Percentiles rank a stretch among this genome's conserved stretches.
phyloP scores from a whole-genome alignment of 2,888 invertebrate species.

The Limnephilus lunatus region DNA sequence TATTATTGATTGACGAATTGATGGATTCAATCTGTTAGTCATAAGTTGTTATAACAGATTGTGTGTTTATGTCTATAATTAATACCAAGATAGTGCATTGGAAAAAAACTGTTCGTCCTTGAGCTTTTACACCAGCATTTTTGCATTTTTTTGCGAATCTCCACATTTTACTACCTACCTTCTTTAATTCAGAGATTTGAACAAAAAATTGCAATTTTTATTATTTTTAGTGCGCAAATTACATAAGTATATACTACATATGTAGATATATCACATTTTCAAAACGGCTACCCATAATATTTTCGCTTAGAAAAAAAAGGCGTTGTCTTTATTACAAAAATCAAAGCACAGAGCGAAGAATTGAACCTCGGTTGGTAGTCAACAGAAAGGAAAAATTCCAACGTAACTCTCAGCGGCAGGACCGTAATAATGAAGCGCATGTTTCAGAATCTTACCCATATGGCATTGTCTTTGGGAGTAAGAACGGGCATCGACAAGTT shows the following conservation, averaged over 20 bases:
- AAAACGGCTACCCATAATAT: background rate
- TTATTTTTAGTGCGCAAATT: too few relatives aligned
- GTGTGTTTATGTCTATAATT: too few relatives aligned
- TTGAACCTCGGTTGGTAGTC: background rate
- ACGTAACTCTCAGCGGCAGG: background rate
- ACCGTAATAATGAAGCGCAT: background rate
- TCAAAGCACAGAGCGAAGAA: background rate
- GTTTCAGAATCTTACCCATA: background rate
- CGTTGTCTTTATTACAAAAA: background rate
- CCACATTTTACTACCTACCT: background rate
- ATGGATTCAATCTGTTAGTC: too few relatives aligned
- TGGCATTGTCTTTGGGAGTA: background rate
- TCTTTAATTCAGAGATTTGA: background rate
- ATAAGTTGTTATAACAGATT: too few relatives aligned
- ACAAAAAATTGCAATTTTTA: background rate
- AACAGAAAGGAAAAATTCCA: background rate
- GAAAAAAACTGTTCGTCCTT: too few relatives aligned
- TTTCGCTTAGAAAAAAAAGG: background rate
- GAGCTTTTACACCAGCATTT: too few relatives aligned
- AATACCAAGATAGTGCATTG: too few relatives aligned
- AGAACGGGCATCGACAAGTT: background rate
- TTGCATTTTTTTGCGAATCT: too few relatives aligned
- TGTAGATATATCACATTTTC: background rate
- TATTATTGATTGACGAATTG: too few relatives aligned
- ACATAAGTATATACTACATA: too few relatives aligned